phyloP scores from a whole-genome alignment of 2,797 vertebrate genomes.

The Luscinia megarhynchos region DNA sequence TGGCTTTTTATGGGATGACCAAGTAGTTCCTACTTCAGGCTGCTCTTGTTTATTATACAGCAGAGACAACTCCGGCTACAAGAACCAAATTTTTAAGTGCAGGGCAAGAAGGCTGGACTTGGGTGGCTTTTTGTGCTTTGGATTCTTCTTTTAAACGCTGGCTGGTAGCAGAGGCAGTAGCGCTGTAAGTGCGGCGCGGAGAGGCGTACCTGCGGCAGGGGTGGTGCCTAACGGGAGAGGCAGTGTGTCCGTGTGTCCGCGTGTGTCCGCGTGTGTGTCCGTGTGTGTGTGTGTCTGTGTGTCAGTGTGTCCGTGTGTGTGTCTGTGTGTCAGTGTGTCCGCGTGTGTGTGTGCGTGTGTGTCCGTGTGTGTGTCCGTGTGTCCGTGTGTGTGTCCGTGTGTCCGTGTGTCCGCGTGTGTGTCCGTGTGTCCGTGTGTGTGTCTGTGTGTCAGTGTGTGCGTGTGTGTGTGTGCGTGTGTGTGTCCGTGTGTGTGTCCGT shows the following conservation, averaged over 20 bases:
- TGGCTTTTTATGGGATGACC: not conserved
- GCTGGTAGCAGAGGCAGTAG: rapidly evolving
- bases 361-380: too few relatives aligned
- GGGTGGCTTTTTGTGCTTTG: not conserved
- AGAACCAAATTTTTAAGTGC: not conserved
- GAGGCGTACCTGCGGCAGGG: too few relatives aligned
- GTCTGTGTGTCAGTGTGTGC: too few relatives aligned
- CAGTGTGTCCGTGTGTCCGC: not conserved
- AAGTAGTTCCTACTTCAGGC: not conserved
- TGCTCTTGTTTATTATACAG: not conserved
- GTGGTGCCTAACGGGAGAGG: not conserved
- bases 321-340: too few relatives aligned
- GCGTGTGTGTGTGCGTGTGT: too few relatives aligned
- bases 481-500: too few relatives aligned
- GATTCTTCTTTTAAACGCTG: not conserved
- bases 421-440: too few relatives aligned
- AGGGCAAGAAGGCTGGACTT: not conserved
- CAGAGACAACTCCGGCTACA: not conserved
- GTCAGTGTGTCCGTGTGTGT: too few relatives aligned
- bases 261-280: too few relatives aligned
- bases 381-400: too few relatives aligned
- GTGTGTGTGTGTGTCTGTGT: not conserved
- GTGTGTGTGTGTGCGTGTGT: too few relatives aligned
- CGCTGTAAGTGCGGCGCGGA: rapidly evolving
- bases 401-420: too few relatives aligned